Base-by-base conservation (phyloP, 2,113 vertebrate species). In the Embiotoca jacksoni region DNA sequence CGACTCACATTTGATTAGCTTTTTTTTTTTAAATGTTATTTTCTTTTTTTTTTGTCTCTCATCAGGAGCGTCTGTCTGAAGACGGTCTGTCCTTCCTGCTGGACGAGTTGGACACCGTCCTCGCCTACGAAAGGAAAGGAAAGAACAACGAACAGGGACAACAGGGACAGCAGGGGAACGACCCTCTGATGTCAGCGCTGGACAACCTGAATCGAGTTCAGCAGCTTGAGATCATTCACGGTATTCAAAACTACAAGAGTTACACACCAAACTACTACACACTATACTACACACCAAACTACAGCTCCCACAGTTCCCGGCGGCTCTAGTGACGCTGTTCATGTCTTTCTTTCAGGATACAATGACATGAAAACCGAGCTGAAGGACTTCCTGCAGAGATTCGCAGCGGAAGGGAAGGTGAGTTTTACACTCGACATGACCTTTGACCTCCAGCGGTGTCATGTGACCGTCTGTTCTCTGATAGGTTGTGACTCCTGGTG, bases 321-420 rank as follows among this genome's bases (percentile, higher is more conserved):
- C 47, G 4, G 35, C 35, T 46, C 9, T 47, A 39, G n/a, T 65
- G 50, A 63, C 16, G 0, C 14, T 55, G 5, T 23, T 11, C n/a
- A 13, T 31, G 52, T 39, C 1, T 66, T n/a, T 70, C 7, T 70
- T 75, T 65, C 89, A 99, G 98, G 97, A 37, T 99, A 99, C 93
- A 99, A 99, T 11, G 97, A 99, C 85, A 94, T 99, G 93, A 99
- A 99, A 92, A 96, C 95, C 0, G 98, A 99, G 72, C 93, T 99
- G 84, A 99, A 96, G 55, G 98, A 99, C 84, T 99, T 97, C 90
- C 95, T 99, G 88, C 97, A 97, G 93, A 95, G 93, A 50, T 99
- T 99, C 85, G 98, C 97, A 72, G 94, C 97, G 70, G 97, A 99
- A 90, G 97, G 98, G 90, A 98, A 98, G 94, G 98, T 99, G 91